Conservation (phyloP, 2,113 vertebrate genomes). For the Emberiza fucata region DNA sequence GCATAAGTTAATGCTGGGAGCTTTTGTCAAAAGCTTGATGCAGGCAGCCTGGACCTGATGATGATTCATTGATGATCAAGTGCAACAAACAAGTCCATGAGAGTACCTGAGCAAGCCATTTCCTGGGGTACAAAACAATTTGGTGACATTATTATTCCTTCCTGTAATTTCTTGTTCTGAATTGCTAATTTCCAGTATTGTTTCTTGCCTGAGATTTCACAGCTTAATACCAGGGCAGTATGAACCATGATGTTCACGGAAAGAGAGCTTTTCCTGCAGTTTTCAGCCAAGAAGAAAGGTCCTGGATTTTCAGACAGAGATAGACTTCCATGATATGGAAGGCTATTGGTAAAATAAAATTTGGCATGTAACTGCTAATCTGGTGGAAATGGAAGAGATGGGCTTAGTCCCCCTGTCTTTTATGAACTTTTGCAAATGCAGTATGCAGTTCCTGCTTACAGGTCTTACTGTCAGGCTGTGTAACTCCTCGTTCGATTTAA, state of each 20-base stretch:
- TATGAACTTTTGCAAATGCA: background rate
- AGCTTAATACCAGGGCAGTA: background rate
- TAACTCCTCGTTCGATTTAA: background rate
- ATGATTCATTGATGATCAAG: slow-evolving; percentile 24
- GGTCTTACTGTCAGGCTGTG: background rate
- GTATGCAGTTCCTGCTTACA: fast-evolving
- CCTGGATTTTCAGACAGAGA: background rate
- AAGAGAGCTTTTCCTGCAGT: background rate
- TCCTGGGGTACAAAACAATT: background rate
- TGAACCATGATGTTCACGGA: background rate
- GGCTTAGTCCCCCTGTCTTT: background rate
- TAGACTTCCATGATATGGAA: background rate
- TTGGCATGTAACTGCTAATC: background rate
- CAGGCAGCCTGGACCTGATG: background rate
- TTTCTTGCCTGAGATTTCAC: background rate
- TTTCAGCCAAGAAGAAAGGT: background rate
- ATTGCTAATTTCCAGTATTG: background rate
- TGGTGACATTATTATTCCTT: background rate
- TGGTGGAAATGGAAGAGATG: background rate
- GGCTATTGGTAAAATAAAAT: background rate
- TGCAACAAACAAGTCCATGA: background rate
- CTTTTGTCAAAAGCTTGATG: background rate
- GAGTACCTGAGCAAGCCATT: background rate
- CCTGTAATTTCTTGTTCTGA: background rate
- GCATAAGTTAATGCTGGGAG: background rate